Percentiles rank a stretch among this genome's conserved stretches.
These are phyloP conservation scores for Lingula anatina DNA, from an alignment of 2,888 invertebrate genomes.

Conservation along the genomic window DNA sequence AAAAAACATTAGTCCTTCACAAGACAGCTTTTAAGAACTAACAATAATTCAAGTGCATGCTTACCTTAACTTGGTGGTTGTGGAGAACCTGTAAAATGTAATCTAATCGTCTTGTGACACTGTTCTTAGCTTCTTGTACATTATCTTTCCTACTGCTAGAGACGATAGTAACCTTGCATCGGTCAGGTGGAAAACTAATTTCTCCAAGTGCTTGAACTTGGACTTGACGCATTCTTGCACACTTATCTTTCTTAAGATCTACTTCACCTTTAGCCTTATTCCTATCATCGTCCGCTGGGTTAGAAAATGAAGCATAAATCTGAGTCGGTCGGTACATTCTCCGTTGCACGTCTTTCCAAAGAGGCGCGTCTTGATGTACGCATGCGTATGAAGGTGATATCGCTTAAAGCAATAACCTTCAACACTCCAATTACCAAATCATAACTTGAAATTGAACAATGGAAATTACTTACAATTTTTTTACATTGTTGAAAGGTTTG, in stretches of 20 bases:
- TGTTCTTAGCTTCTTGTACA: constrained; percentile 41
- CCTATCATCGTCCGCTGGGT: background rate
- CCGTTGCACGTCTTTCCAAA: no score
- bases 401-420: no score
- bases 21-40: no score
- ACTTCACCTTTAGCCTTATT: background rate
- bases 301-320: background rate
- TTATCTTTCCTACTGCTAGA: constrained; percentile 32
- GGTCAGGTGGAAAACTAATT: constrained; percentile 35
- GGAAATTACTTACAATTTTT: no score
- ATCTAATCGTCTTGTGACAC: constrained; percentile 36
- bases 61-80: constrained; percentile 39
- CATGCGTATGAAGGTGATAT: no score
- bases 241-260: background rate
- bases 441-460: no score
- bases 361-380: background rate
- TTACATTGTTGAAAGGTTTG: no score
- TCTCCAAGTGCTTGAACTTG: constrained; percentile 39
- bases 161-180: constrained; percentile 28
- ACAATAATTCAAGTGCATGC: constrained; percentile 1
- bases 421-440: no score
- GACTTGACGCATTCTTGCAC: constrained; percentile 26
- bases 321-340: background rate
- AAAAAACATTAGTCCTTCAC: no score
- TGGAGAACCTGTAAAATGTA: constrained; percentile 40